These are phyloP conservation scores for Asobara japonica DNA, from an alignment of 1,140 invertebrate species.

Conservation along the genomic window DNA sequence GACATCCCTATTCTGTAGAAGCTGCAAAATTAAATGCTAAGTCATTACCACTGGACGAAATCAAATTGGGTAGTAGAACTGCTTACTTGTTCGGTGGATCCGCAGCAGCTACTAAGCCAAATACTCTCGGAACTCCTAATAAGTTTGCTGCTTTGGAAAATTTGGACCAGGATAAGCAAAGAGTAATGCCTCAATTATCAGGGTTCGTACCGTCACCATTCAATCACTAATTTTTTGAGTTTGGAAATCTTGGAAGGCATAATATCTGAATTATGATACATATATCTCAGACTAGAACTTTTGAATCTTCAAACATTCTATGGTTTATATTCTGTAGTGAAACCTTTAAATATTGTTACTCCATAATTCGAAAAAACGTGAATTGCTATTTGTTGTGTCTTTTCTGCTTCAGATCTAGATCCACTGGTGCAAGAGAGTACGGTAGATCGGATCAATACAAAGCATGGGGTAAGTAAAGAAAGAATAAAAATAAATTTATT, in stretches of 20 bases:
- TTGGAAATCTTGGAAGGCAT: neutral
- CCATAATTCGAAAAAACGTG: neutral
- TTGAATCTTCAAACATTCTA: conserved; percentile 49
- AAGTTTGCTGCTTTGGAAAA: conserved; percentile 65
- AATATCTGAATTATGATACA: conserved; percentile 40
- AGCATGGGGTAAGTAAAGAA: conserved; percentile 53
- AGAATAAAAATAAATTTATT: neutral
- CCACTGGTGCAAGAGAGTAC: conserved; percentile 59
- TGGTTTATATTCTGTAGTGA: conserved; percentile 50
- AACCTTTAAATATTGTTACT: conserved; percentile 4
- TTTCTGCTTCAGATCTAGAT: conserved; percentile 56
- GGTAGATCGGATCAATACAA: conserved; percentile 54
- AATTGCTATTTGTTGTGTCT: conserved; percentile 19
- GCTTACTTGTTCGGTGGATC: conserved; percentile 52
- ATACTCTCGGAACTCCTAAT: conserved; percentile 54
- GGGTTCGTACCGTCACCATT: conserved; percentile 52
- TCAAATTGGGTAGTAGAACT: conserved; percentile 60
- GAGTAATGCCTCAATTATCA: conserved; percentile 48
- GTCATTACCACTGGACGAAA: conserved; percentile 60
- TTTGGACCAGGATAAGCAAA: conserved; percentile 63
- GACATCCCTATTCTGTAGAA: conserved; percentile 62
- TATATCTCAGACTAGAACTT: conserved; percentile 58
- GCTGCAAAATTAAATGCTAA: conserved; percentile 67
- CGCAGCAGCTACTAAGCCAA: conserved; percentile 39
- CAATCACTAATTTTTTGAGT: neutral